phyloP scores from a whole-genome alignment of 2,888 invertebrate species.

The Drosophila greeni region DNA sequence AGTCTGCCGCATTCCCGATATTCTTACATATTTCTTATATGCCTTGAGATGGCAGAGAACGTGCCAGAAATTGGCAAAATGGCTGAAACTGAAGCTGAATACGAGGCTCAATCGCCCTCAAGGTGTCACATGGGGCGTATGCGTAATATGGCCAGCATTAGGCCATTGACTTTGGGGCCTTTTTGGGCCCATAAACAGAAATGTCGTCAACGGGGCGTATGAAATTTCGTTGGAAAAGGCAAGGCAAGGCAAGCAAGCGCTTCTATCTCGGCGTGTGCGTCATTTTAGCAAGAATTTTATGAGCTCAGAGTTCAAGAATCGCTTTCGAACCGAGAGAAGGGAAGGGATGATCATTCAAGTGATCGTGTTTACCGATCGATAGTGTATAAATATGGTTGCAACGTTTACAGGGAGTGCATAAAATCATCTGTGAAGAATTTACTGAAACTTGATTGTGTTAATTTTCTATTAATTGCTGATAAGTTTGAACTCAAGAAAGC shows the following conservation, averaged over 20 bases:
- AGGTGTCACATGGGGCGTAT: slow-evolving; percentile 58
- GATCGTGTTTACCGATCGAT: background rate
- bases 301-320: slow-evolving; percentile 16
- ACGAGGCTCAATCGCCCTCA: slow-evolving; percentile 28
- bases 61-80: slow-evolving; percentile 57
- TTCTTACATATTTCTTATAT: background rate
- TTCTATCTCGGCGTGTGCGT: slow-evolving; percentile 11
- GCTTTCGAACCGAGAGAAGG: background rate
- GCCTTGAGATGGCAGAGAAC: slow-evolving; percentile 28
- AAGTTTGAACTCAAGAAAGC: background rate
- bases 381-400: background rate
- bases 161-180: slow-evolving; percentile 58
- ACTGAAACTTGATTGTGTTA: background rate
- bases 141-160: slow-evolving; percentile 51
- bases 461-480: background rate
- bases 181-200: slow-evolving; percentile 43
- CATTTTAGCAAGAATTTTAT: slow-evolving; percentile 24
- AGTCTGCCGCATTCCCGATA: slow-evolving; percentile 48
- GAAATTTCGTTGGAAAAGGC: slow-evolving; percentile 29
- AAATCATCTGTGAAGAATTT: background rate
- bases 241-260: slow-evolving; percentile 6
- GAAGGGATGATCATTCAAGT: slow-evolving; percentile 3
- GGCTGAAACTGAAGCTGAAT: slow-evolving; percentile 26
- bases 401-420: background rate
- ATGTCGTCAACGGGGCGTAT: slow-evolving; percentile 41